These are phyloP conservation scores for Gobio gobio DNA, from an alignment of 2,113 vertebrate species.

Conservation along the genomic window DNA sequence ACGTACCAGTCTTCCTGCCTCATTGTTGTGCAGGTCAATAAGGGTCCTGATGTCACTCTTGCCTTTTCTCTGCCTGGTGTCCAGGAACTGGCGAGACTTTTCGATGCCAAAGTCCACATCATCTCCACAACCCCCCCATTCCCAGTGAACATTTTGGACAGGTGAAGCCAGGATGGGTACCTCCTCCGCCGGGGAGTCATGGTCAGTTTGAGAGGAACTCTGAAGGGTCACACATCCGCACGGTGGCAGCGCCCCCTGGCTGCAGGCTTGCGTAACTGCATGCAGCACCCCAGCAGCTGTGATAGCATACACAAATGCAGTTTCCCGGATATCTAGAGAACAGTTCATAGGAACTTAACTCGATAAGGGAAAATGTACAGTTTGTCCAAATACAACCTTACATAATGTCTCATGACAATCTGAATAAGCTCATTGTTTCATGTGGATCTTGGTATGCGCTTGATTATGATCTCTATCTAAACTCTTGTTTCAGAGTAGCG, in stretches of 20 bases:
- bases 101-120: slow-evolving; percentile 87
- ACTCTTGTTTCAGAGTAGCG: background rate
- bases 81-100: slow-evolving; percentile 87
- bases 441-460: background rate
- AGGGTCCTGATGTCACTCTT: slow-evolving; percentile 85
- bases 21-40: slow-evolving; percentile 87
- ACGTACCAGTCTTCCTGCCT: slow-evolving; percentile 85
- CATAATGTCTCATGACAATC: background rate
- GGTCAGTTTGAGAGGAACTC: slow-evolving; percentile 58
- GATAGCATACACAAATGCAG: slow-evolving; percentile 86
- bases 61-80: slow-evolving; percentile 81
- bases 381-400: background rate
- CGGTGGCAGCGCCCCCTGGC: slow-evolving; percentile 86
- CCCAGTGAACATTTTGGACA: slow-evolving; percentile 75
- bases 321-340: slow-evolving; percentile 85
- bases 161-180: slow-evolving; percentile 24
- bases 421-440: background rate
- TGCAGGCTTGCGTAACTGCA: slow-evolving; percentile 87
- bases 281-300: slow-evolving; percentile 83
- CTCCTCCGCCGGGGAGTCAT: slow-evolving; percentile 53
- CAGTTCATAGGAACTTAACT: background rate
- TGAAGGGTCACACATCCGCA: slow-evolving; percentile 81
- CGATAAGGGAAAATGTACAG: background rate
- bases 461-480: background rate
- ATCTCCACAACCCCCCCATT: slow-evolving; percentile 88